phyloP scores from a whole-genome alignment of 2,888 invertebrate species.

The Helobdella robusta region DNA sequence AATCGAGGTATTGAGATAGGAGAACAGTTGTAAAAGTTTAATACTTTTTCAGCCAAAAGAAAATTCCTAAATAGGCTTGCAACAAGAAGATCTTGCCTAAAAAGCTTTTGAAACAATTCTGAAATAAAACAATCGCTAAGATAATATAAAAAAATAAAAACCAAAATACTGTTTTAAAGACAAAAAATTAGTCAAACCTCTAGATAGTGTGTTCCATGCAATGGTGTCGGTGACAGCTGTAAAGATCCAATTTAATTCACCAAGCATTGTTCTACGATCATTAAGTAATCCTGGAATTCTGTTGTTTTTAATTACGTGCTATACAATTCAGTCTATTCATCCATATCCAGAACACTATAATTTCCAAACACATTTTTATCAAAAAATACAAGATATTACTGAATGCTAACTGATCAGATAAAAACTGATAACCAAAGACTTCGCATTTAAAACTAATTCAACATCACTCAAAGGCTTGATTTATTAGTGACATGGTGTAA shows the following conservation, averaged over 20 bases:
- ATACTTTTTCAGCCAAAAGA: conserved; percentile 85
- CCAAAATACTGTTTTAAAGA: neutral
- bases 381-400: too few relatives aligned
- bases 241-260: conserved; percentile 99
- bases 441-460: too few relatives aligned
- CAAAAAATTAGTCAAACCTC: conserved; percentile 54
- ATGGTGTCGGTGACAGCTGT: conserved; percentile 99
- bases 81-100: conserved; percentile 93
- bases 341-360: too few relatives aligned
- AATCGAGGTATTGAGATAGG: conserved; percentile 85
- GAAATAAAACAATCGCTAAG: conserved; percentile 36
- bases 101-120: conserved; percentile 88
- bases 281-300: conserved; percentile 89
- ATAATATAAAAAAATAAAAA: neutral
- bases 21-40: conserved; percentile 89
- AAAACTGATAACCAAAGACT: too few relatives aligned
- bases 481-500: too few relatives aligned
- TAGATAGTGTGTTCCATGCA: conserved; percentile 91
- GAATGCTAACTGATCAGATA: too few relatives aligned
- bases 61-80: conserved; percentile 95
- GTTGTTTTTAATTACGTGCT: too few relatives aligned
- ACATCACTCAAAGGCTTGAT: too few relatives aligned
- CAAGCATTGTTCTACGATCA: conserved; percentile 90
- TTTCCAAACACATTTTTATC: too few relatives aligned
- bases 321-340: too few relatives aligned